Evolutionary conservation across 2,113 vertebrate species (phyloP).

Genomic region (Carollia perspicillata): DNA sequence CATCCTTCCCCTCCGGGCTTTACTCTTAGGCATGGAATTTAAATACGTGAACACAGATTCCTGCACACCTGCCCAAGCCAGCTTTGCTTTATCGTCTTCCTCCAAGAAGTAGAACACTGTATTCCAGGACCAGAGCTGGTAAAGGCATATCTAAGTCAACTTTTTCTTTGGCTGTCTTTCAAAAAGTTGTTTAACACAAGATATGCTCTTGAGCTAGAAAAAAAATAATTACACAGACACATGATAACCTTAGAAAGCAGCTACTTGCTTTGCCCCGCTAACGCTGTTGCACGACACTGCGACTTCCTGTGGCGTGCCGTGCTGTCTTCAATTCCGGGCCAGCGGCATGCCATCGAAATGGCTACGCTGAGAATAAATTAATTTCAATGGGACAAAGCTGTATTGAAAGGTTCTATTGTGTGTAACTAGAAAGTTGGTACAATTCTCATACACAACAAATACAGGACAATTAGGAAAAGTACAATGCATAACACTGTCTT

Average conservation of each 20-base stretch:
- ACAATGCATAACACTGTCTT: background rate
- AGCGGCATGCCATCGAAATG: background rate
- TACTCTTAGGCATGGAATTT: background rate
- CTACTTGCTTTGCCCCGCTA: conserved; percentile 32
- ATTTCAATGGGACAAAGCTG: background rate
- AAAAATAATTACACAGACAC: conserved; percentile 40
- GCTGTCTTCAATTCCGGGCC: background rate
- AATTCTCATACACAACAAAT: background rate
- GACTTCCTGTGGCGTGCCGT: background rate
- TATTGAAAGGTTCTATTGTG: background rate
- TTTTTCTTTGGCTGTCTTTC: conserved; percentile 71
- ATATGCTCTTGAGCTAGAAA: conserved; percentile 55
- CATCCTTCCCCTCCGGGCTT: background rate
- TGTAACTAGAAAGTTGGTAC: background rate
- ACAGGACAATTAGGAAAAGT: background rate
- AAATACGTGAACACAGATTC: background rate
- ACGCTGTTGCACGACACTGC: background rate
- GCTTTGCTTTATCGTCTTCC: conserved; percentile 50
- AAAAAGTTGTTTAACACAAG: conserved; percentile 70
- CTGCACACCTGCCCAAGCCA: conserved; percentile 14
- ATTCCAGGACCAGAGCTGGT: conserved; percentile 47
- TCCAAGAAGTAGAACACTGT: conserved; percentile 56
- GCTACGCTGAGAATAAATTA: background rate
- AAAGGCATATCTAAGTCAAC: conserved; percentile 56
- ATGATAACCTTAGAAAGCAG: conserved; percentile 56